Conservation (phyloP, 2,113 vertebrate species). For the Oncorhynchus keta region DNA sequence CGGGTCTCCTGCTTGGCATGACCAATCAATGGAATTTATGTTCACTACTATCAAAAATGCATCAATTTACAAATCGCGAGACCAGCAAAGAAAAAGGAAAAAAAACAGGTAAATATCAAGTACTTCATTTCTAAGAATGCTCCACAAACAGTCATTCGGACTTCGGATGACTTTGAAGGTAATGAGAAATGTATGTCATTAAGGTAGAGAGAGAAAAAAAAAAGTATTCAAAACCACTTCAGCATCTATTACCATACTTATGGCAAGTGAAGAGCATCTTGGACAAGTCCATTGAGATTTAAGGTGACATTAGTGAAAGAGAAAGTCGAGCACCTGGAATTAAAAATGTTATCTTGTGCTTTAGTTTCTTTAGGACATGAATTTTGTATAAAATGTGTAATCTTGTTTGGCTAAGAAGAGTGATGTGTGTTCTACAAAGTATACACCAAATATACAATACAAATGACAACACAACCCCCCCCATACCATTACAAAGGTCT, state of each 20-base stretch:
- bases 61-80: slow-evolving; percentile 70
- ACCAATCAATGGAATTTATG: slow-evolving; percentile 40
- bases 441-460: slow-evolving; percentile 61
- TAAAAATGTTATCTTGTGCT: slow-evolving; percentile 70
- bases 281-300: slow-evolving; percentile 54
- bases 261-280: slow-evolving; percentile 25
- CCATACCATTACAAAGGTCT: slow-evolving; percentile 63
- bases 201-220: slow-evolving; percentile 23
- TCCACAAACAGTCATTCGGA: slow-evolving; percentile 74
- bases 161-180: slow-evolving; percentile 61
- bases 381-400: slow-evolving; percentile 61
- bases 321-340: slow-evolving; percentile 69
- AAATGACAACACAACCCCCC: slow-evolving; percentile 53
- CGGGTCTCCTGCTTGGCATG: slow-evolving; percentile 30
- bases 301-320: slow-evolving; percentile 60
- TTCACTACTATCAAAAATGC: slow-evolving; percentile 73
- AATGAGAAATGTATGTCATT: slow-evolving; percentile 28
- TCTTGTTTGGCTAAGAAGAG: slow-evolving; percentile 75
- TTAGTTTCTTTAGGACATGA: slow-evolving; percentile 55
- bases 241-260: slow-evolving; percentile 31
- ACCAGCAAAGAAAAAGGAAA: slow-evolving; percentile 69
- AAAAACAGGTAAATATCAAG: slow-evolving; percentile 74
- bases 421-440: slow-evolving; percentile 61
- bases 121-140: slow-evolving; percentile 73
- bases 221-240: slow-evolving; percentile 29